Base-by-base conservation (phyloP, 2,888 invertebrate species). In the Mimachlamys varia region DNA sequence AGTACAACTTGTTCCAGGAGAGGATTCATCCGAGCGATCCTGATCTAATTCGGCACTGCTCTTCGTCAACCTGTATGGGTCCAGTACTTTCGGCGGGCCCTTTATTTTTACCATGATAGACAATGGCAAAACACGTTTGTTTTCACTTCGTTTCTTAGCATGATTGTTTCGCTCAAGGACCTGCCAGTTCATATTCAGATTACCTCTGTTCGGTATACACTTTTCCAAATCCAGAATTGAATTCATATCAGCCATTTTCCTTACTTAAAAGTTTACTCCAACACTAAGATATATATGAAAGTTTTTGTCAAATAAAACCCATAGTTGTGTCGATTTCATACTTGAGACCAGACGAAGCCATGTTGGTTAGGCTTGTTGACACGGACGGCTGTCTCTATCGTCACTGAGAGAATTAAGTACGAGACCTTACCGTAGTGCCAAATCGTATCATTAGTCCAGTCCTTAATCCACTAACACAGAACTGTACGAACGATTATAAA, bases 1-100 rank as follows among this genome's bases (percentile, higher is more conserved):
- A 5, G 92, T 92, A 88, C 92, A 90, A 12, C 90, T 89, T 50
- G 90, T 89, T 19, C 89, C 88, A 0, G 33, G 44, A 44, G 37
- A 50, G n/a, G 62, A 89, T 22, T 90, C 89, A 15, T 62, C 89
- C 27, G 55, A 44, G 19, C 90, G 27, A 27, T 87, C 55, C 44
- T 55, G 76, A 22, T 89, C 88, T n/a, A 62, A 37, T 33, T 76
- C 76, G 7, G 76, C 76, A 33, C 76, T 76, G 76, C 33, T 76
- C 33, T 76, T 76, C 44, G 55, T 55, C 27, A 89, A 76, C 88
- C 88, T 92, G 37, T 90, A 92, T 27, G 89, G 88, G 50, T 92
- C 90, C 37, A 92, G 88, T 37, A 92, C 62, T 76, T 91, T 92
- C 4, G 92, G 92, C n/a, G 92, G 92, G n/a, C 92, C 92, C 88